Percentiles rank a stretch among this genome's conserved stretches.
Evolutionary conservation across 2,797 vertebrate genomes (phyloP).

Genomic region (Smutsia temminckii): DNA sequence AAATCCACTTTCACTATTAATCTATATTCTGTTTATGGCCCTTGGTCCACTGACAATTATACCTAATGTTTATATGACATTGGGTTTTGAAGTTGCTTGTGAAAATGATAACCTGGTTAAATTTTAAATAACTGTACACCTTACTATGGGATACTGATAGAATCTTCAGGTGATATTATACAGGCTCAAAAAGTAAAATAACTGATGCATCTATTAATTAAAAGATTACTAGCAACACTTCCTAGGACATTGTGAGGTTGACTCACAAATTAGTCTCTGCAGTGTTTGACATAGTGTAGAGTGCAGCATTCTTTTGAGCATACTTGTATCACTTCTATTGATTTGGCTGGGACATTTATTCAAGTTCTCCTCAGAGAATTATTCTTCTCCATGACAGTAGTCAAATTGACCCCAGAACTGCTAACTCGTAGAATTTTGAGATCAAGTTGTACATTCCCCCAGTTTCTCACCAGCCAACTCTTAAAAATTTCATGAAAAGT

Average conservation of each 20-base stretch:
- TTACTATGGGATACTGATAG: neutral
- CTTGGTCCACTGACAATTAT: neutral
- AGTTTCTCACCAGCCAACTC: neutral
- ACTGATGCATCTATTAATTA: neutral
- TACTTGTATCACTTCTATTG: neutral
- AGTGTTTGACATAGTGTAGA: neutral
- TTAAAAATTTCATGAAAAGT: neutral
- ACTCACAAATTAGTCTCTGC: neutral
- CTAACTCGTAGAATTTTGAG: constrained; percentile 18
- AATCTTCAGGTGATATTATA: neutral
- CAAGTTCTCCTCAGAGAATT: neutral
- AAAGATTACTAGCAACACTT: neutral
- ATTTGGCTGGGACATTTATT: neutral
- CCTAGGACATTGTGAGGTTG: neutral
- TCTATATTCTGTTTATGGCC: neutral
- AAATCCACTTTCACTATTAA: neutral
- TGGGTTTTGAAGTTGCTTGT: neutral
- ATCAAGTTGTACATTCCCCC: neutral
- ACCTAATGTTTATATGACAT: neutral
- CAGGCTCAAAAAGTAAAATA: neutral
- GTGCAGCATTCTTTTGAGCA: neutral
- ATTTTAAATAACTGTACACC: neutral
- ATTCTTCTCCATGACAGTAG: neutral
- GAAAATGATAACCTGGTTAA: neutral
- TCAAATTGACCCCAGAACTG: neutral